A percentile compares a stretch with the other conserved stretches of the same genome.
Evolutionary conservation across 2,797 vertebrate species (phyloP).

Genomic region (Tauraco hartlaubi): DNA sequence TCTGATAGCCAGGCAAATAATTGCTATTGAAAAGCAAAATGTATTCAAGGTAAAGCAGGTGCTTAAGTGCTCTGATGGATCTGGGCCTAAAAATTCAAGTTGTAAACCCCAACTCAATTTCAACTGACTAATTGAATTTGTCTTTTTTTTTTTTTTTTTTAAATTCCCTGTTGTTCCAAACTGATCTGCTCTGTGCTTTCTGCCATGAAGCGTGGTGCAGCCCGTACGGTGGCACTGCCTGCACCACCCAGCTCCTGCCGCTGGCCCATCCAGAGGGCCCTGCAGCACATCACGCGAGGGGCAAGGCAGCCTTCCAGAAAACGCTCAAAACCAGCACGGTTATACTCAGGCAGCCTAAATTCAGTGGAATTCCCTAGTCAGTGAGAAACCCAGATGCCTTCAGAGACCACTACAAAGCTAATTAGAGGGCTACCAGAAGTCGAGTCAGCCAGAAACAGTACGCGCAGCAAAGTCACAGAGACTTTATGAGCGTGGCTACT

Average conservation of each 20-base stretch:
- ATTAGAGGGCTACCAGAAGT: conserved; percentile 17
- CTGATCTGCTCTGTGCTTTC: background rate
- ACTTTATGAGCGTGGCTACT: background rate
- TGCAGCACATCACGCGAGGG: accelerated
- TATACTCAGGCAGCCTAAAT: background rate
- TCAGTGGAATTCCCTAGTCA: background rate
- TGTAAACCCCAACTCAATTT: conserved; percentile 57
- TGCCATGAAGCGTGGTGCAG: background rate
- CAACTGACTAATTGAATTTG: conserved; percentile 39
- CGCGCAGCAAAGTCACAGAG: background rate
- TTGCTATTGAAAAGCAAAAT: conserved; percentile 41
- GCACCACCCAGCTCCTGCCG: background rate
- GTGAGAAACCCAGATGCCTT: conserved; percentile 6
- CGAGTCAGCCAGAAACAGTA: background rate
- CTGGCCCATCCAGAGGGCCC: background rate
- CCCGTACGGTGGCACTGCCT: background rate
- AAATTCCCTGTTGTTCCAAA: background rate
- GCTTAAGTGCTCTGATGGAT: conserved; percentile 61
- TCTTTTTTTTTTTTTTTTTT: background rate
- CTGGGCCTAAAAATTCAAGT: conserved; percentile 44
- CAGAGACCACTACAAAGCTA: conserved; percentile 20
- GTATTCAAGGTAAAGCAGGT: conserved; percentile 46
- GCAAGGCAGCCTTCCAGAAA: background rate
- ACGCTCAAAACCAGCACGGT: background rate
- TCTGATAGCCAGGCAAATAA: conserved; percentile 4